These are phyloP conservation scores for Gymnothorax javanicus DNA, from an alignment of 2,797 vertebrate genomes.

Conservation along the genomic window DNA sequence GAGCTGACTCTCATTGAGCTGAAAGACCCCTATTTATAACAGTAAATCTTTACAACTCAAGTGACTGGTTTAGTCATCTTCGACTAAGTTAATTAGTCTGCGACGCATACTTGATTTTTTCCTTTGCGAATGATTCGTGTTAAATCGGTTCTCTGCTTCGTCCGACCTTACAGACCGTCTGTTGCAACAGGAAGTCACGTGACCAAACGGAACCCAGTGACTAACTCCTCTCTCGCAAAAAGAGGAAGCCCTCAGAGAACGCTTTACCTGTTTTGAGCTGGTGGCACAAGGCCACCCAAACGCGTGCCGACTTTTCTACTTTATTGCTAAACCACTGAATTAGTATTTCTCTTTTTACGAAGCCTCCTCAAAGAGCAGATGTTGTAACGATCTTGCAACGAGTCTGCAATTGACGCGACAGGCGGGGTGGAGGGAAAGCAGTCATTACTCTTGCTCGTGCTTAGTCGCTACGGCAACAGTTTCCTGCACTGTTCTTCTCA, in stretches of 20 bases:
- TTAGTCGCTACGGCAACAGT: conserved; percentile 38
- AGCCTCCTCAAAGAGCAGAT: neutral
- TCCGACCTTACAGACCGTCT: neutral
- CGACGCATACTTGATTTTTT: neutral
- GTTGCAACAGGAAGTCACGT: conserved; percentile 17
- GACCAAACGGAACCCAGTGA: conserved; percentile 17
- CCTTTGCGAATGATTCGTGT: neutral
- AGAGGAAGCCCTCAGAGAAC: neutral
- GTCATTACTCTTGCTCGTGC: conserved; percentile 36
- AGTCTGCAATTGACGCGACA: neutral
- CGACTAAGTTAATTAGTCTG: neutral
- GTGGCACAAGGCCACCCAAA: neutral
- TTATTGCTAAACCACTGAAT: neutral
- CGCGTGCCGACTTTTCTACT: neutral
- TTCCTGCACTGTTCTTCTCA: conserved; percentile 48
- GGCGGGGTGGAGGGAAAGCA: neutral
- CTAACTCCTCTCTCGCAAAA: neutral
- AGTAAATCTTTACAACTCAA: neutral
- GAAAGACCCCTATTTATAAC: neutral
- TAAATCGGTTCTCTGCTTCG: neutral
- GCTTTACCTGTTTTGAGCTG: conserved; percentile 6
- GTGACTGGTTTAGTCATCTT: neutral
- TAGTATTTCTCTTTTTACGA: no score
- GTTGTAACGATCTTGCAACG: neutral
- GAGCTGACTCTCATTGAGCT: neutral